Percentiles rank a stretch among this genome's conserved stretches.
Evolutionary conservation across 2,888 invertebrate species (phyloP).

Genomic region (Caenorhabditis becei): DNA sequence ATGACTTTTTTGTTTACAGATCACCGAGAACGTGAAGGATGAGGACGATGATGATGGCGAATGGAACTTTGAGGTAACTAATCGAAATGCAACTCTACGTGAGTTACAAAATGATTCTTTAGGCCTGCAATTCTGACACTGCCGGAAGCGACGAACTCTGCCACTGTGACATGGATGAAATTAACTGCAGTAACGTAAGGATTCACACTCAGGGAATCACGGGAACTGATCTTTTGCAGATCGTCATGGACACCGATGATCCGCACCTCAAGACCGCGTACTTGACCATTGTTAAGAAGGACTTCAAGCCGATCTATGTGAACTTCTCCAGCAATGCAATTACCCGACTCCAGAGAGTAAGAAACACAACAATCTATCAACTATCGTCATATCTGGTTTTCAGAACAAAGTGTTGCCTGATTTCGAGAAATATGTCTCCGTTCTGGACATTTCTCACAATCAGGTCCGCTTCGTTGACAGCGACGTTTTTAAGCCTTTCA

Average conservation of each 20-base stretch:
- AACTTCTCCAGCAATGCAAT: conserved; percentile 63
- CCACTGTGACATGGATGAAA: conserved; percentile 52
- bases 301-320: conserved; percentile 51
- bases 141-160: conserved; percentile 49
- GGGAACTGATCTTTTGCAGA: no score
- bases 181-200: conserved; percentile 50
- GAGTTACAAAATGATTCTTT: no score
- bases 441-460: conserved; percentile 59
- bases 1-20: conserved; percentile 6
- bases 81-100: no score
- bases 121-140: conserved; percentile 36
- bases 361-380: no score
- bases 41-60: conserved; percentile 12
- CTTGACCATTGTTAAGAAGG: conserved; percentile 33
- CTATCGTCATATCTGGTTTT: not conserved
- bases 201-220: no score
- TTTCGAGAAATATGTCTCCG: conserved; percentile 48
- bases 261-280: conserved; percentile 32
- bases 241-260: conserved; percentile 31
- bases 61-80: conserved; percentile 13
- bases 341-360: conserved; percentile 35
- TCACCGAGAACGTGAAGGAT: conserved; percentile 24
- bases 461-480: conserved; percentile 55
- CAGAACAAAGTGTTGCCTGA: conserved; percentile 62
- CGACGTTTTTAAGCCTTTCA: conserved; percentile 58